A percentile compares a stretch with the other conserved stretches of the same genome.
phyloP scores from a whole-genome alignment of 2,113 vertebrate genomes.

The Noturus placidus region DNA sequence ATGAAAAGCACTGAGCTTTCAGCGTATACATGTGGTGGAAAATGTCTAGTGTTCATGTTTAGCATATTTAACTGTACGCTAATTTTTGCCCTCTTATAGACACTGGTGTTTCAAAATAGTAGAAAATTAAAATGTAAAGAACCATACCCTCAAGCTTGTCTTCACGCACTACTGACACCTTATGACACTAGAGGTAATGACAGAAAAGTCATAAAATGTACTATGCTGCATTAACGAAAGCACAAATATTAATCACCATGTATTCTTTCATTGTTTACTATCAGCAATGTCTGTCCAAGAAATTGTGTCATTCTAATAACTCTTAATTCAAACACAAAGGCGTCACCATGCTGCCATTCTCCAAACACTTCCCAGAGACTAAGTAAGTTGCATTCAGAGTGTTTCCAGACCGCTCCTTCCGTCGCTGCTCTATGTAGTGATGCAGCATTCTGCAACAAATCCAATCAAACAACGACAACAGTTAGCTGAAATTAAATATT shows the following conservation, averaged over 20 bases:
- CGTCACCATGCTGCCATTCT: slow-evolving; percentile 79
- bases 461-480: neutral
- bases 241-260: neutral
- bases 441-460: slow-evolving; percentile 84
- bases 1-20: neutral
- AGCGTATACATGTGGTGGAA: neutral
- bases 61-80: neutral
- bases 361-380: slow-evolving; percentile 80
- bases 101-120: neutral
- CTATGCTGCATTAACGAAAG: too few relatives aligned
- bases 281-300: neutral
- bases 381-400: slow-evolving; percentile 91
- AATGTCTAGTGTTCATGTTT: neutral
- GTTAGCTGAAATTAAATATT: neutral
- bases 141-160: slow-evolving; percentile 88
- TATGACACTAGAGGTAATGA: slow-evolving; percentile 83
- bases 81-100: neutral
- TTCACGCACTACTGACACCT: slow-evolving; percentile 91
- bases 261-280: neutral
- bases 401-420: slow-evolving; percentile 83
- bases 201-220: neutral
- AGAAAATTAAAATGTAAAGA: neutral
- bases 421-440: slow-evolving; percentile 89
- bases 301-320: neutral
- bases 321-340: neutral